Evolutionary conservation across 1,140 invertebrate genomes (phyloP).

Genomic region (Epicauta chinensis): DNA sequence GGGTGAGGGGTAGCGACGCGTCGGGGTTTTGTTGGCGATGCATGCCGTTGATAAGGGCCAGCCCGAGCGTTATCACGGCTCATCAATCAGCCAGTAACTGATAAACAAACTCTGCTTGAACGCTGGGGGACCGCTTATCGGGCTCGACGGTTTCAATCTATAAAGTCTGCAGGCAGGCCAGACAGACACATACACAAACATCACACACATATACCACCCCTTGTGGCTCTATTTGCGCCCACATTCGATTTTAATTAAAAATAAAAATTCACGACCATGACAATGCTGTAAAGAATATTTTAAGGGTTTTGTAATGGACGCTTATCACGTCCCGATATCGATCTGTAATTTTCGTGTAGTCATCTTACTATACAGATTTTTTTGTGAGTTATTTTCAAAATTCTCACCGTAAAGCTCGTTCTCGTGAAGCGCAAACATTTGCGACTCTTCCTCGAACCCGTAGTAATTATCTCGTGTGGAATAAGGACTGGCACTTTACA

Average conservation of each 20-base stretch:
- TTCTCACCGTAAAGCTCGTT: too few relatives aligned
- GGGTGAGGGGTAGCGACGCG: constrained; percentile 14
- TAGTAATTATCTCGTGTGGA: constrained; percentile 11
- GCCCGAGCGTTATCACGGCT: constrained; percentile 38
- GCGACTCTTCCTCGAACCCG: too few relatives aligned
- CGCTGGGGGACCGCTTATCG: constrained; percentile 35
- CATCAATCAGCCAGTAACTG: constrained; percentile 39
- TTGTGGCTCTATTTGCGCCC: constrained; percentile 6
- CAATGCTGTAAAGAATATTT: too few relatives aligned
- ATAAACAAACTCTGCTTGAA: constrained; percentile 39
- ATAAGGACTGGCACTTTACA: constrained; percentile 11
- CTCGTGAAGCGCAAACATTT: too few relatives aligned
- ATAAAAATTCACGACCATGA: constrained; percentile 9
- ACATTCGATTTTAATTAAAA: constrained; percentile 18
- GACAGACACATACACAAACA: too few relatives aligned
- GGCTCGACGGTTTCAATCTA: constrained; percentile 37
- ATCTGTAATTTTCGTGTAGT: too few relatives aligned
- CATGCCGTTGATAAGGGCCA: constrained; percentile 35
- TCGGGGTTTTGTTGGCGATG: constrained; percentile 26
- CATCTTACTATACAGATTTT: too few relatives aligned
- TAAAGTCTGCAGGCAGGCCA: constrained; percentile 24
- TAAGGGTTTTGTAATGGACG: too few relatives aligned
- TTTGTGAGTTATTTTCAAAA: too few relatives aligned
- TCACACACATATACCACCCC: constrained; percentile 1
- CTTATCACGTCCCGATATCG: too few relatives aligned